These are phyloP conservation scores for Rhorus exstirpatorius DNA, from an alignment of 2,888 invertebrate species.

Conservation along the genomic window DNA sequence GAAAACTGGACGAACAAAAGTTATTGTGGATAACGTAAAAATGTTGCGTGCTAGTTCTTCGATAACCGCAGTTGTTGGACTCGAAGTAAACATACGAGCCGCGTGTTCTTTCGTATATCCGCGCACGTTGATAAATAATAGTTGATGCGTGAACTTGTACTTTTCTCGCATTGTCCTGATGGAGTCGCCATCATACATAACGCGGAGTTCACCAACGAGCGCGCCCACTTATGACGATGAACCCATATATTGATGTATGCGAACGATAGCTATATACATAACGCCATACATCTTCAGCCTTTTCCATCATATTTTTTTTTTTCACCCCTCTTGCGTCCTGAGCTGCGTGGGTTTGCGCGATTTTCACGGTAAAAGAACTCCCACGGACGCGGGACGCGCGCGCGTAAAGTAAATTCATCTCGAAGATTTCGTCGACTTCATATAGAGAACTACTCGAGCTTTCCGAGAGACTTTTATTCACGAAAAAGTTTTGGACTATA, in stretches of 20 bases:
- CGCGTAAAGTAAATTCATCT: slow-evolving; percentile 66
- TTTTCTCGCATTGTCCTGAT: slow-evolving; percentile 77
- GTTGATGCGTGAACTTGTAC: slow-evolving; percentile 82
- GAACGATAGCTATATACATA: slow-evolving; percentile 12
- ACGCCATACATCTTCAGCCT: slow-evolving; percentile 24
- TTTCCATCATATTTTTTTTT: slow-evolving; percentile 48
- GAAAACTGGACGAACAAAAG: slow-evolving; percentile 53
- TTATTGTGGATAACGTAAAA: slow-evolving; percentile 76
- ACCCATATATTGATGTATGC: slow-evolving; percentile 50
- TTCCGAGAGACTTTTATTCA: slow-evolving; percentile 9
- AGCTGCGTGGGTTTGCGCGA: slow-evolving; percentile 15
- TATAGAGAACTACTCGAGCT: slow-evolving; percentile 2
- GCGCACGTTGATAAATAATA: slow-evolving; percentile 79
- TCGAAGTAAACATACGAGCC: slow-evolving; percentile 57
- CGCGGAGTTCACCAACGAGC: slow-evolving; percentile 33
- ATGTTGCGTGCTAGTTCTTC: slow-evolving; percentile 78
- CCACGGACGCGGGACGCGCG: slow-evolving; percentile 40
- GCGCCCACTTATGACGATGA: slow-evolving; percentile 6
- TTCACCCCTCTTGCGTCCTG: slow-evolving; percentile 14
- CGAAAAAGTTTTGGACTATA: slow-evolving; percentile 1
- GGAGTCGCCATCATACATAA: slow-evolving; percentile 31
- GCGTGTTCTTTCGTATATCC: slow-evolving; percentile 56
- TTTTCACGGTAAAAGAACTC: slow-evolving; percentile 34
- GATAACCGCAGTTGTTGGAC: slow-evolving; percentile 76
- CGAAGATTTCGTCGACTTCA: slow-evolving; percentile 56